Conservation (phyloP, 2,888 invertebrate genomes). For the Liodrosophila aerea region DNA sequence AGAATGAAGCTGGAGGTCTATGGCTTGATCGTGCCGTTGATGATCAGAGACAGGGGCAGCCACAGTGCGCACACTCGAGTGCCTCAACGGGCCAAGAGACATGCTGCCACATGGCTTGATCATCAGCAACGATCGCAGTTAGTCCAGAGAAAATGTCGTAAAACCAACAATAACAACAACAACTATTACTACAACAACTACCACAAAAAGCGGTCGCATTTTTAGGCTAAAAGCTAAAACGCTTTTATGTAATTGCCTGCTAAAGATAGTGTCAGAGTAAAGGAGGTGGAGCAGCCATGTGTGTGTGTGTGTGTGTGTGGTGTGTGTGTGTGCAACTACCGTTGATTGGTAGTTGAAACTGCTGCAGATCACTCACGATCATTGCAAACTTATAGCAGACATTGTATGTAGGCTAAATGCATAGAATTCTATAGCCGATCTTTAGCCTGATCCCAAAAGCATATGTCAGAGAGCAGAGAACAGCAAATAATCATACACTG, state of each 20-base stretch:
- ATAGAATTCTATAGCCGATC: conserved; percentile 12
- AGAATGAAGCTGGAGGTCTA: conserved; percentile 23
- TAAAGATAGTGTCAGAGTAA: conserved; percentile 48
- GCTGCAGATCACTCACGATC: conserved; percentile 38
- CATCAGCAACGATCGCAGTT: conserved; percentile 47
- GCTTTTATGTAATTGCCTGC: conserved; percentile 70
- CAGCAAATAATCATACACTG: too few relatives aligned
- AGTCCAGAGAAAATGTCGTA: conserved; percentile 54
- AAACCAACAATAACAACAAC: conserved; percentile 37
- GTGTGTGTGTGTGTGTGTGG: conserved; percentile 13
- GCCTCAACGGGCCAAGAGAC: conserved; percentile 19
- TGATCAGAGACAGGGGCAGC: conserved; percentile 46
- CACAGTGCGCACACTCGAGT: conserved; percentile 16
- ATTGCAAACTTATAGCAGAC: not conserved
- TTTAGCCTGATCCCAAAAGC: not conserved
- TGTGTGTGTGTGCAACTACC: conserved; percentile 11
- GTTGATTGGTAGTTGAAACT: conserved; percentile 17
- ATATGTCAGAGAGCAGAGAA: conserved; percentile 11
- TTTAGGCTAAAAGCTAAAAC: conserved; percentile 64
- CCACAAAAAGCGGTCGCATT: conserved; percentile 44
- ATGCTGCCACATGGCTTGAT: conserved; percentile 46
- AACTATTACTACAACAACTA: conserved; percentile 9
- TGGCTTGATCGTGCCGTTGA: conserved; percentile 64
- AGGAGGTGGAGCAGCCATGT: conserved; percentile 2
- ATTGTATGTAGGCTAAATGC: conserved; percentile 11